Base-by-base conservation (phyloP, 2,888 invertebrate genomes). In the Ernsta delagoae region DNA sequence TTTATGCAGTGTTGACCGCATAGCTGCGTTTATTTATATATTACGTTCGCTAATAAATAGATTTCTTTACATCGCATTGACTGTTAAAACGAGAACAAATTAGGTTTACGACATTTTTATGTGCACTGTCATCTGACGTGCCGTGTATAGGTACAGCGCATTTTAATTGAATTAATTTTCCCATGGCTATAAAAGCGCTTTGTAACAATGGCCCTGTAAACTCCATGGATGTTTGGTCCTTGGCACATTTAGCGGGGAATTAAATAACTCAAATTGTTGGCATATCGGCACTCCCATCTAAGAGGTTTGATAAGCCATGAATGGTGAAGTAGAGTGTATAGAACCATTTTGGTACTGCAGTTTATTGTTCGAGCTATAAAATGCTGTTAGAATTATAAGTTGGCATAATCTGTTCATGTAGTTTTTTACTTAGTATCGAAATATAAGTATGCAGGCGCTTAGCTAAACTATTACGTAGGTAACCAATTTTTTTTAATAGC, bases 121-220 rank as follows among this genome's bases (percentile, higher is more conserved):
- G 60, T 65, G 54, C 70, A 64, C 24, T 62, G 53, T 54, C 39
- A 59, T 36, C 12, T 48, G 48, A 48, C n/a, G 45, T 12, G 6
- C 45, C n/a, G 45, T n/a, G n/a, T n/a, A 16, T 12, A 16, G 53
- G 12, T 41, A 70, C 70, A 70, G 75, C 73, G 77, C 72, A 78
- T 75, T 80, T 80, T 84, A 83, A 84, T 87, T 84, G 78, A 87
- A 87, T 87, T 86, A 86, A 82, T 83, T 84, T 84, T 88, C 88
- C 87, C 89, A 88, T 86, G 85, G 77, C 75, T 75, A 80, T 80
- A 80, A 79, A 79, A 76, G 76, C 74, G 66, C 62, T 61, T 66
- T 72, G 71, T 70, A 71, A 69, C 81, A 81, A 81, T 81, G 72
- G 72, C 65, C 72, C 70, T 66, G 69, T 74, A 74, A 70, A 67